A percentile compares a stretch with the other conserved stretches of the same genome.
These are phyloP conservation scores for Dryococelus australis DNA, from an alignment of 2,888 invertebrate genomes.

Conservation along the genomic window DNA sequence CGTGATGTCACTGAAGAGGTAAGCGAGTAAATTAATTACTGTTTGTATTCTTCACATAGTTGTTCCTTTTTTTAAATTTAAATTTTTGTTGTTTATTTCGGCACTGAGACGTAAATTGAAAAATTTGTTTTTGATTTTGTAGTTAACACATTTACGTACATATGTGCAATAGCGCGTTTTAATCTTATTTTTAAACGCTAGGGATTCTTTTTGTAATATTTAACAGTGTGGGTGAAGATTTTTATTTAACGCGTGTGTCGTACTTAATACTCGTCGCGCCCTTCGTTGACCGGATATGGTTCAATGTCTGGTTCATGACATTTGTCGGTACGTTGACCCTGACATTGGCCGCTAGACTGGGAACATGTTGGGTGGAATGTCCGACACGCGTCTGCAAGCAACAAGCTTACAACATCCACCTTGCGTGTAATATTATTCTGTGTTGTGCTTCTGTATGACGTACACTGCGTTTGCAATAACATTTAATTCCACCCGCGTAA, in stretches of 20 bases:
- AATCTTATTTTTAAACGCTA: background rate
- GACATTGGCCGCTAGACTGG: background rate
- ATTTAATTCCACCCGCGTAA: too few species aligned
- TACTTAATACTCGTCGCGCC: background rate
- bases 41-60: background rate
- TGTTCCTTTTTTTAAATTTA: background rate
- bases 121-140: background rate
- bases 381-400: background rate
- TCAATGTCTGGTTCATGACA: constrained; percentile 11
- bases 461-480: too few species aligned
- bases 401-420: too few species aligned
- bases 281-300: background rate
- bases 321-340: constrained; percentile 16
- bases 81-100: background rate
- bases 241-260: background rate
- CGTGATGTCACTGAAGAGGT: constrained; percentile 58
- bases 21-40: constrained; percentile 43
- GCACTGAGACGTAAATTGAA: background rate
- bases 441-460: too few species aligned
- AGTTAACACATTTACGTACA: too few species aligned
- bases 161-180: background rate
- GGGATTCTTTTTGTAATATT: too few species aligned
- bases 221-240: too few species aligned
- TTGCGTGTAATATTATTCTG: too few species aligned
- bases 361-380: background rate